phyloP scores from a whole-genome alignment of 2,888 invertebrate genomes.

The Tortrix viridana region DNA sequence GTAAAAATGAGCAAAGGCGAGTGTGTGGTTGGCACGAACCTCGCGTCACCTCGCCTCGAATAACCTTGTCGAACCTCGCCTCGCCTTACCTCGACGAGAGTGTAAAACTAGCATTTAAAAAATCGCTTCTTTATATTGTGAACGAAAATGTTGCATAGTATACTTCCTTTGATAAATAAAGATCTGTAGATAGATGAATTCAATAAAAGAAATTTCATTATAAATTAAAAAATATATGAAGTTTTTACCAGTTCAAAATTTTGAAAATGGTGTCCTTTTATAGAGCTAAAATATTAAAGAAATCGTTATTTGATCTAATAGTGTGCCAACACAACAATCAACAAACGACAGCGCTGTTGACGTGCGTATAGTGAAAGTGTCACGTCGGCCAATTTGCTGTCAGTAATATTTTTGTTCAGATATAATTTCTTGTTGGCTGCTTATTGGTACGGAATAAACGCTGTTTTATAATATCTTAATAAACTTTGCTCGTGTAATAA shows the following conservation, averaged over 20 bases:
- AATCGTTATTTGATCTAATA: constrained; percentile 45
- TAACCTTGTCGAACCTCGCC: too few species aligned
- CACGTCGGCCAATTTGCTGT: constrained; percentile 75
- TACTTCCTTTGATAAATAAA: too few species aligned
- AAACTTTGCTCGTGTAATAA: constrained; percentile 30
- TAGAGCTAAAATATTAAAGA: constrained; percentile 10
- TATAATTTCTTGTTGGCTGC: constrained; percentile 55
- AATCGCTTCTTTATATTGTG: too few species aligned
- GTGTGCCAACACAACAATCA: constrained; percentile 77
- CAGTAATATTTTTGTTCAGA: constrained; percentile 64
- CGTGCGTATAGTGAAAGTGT: constrained; percentile 84
- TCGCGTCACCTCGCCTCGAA: too few species aligned
- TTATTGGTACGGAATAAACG: constrained; percentile 54
- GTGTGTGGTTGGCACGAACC: too few species aligned
- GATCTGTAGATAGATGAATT: too few species aligned
- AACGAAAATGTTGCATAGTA: too few species aligned
- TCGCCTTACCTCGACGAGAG: too few species aligned
- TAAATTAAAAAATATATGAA: background rate
- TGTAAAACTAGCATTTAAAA: too few species aligned
- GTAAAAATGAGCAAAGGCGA: too few species aligned
- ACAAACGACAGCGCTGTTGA: constrained; percentile 69
- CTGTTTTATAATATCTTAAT: constrained; percentile 15
- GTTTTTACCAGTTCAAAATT: constrained; percentile 37
- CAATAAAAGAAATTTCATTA: too few species aligned
- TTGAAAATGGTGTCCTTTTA: constrained; percentile 33